phyloP scores from a whole-genome alignment of 1,140 invertebrate species.

The Geopemphigus sp. region DNA sequence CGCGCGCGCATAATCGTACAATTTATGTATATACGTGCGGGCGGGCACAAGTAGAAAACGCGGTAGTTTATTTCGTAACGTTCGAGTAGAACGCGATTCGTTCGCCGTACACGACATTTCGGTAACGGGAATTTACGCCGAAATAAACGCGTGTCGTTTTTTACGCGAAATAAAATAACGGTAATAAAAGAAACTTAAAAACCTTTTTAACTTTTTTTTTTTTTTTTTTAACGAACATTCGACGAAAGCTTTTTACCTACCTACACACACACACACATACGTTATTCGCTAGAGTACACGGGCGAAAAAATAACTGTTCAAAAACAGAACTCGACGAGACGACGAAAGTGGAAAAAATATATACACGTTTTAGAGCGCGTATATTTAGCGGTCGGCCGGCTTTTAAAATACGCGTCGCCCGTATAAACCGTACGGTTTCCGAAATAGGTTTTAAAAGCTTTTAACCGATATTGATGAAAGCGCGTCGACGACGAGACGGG shows the following conservation, averaged over 20 bases:
- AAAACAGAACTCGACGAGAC: conserved; percentile 8
- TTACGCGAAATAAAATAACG: background rate
- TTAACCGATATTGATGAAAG: background rate
- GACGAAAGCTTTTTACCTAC: background rate
- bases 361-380: conserved; percentile 17
- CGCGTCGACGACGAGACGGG: too few species aligned
- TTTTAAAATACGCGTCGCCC: conserved; percentile 8
- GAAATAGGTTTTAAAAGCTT: conserved; percentile 29
- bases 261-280: background rate
- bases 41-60: too few species aligned
- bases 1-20: too few species aligned
- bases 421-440: background rate
- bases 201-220: background rate
- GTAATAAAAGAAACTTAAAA: background rate
- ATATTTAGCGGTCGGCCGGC: background rate
- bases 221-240: conserved; percentile 17
- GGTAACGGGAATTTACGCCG: too few species aligned
- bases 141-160: too few species aligned
- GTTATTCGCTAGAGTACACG: conserved; percentile 5
- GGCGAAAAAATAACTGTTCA: background rate
- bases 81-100: too few species aligned
- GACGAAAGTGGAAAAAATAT: background rate
- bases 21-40: too few species aligned
- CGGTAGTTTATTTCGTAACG: too few species aligned
- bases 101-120: too few species aligned